Percentiles rank a stretch among this genome's conserved stretches.
Conservation (phyloP, 2,113 vertebrate species). For the Nycticebus coucang region DNA sequence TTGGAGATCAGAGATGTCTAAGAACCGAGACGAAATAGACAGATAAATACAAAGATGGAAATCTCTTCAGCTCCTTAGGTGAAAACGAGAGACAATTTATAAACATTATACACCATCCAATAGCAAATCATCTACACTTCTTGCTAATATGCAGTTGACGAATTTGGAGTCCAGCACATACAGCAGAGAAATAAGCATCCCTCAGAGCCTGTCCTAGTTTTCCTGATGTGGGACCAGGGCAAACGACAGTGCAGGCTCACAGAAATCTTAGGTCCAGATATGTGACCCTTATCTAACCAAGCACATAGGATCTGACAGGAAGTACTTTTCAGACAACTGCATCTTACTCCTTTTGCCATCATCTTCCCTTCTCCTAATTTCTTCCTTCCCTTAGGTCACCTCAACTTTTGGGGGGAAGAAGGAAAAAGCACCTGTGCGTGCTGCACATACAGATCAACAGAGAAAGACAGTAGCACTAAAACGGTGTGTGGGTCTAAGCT, state of each 20-base stretch:
- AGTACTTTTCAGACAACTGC: not conserved
- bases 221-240: not conserved
- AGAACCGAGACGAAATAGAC: not conserved
- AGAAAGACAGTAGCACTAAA: not conserved
- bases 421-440: not conserved
- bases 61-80: not conserved
- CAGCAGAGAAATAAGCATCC: not conserved
- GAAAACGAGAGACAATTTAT: not conserved
- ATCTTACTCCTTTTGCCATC: not conserved
- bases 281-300: not conserved
- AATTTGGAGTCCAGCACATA: not conserved
- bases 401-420: not conserved
- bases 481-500: not conserved
- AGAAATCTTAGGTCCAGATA: not conserved
- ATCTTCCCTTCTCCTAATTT: not conserved
- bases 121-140: not conserved
- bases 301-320: not conserved
- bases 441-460: accelerated
- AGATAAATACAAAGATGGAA: not conserved
- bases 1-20: not conserved
- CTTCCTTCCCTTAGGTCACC: not conserved
- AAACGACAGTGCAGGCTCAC: not conserved
- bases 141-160: not conserved
- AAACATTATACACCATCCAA: not conserved
- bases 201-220: not conserved